Evolutionary conservation across 2,797 vertebrate genomes (phyloP), one percentile per base, ranked within the genome.

Genomic region (Cossypha polioptera): DNA sequence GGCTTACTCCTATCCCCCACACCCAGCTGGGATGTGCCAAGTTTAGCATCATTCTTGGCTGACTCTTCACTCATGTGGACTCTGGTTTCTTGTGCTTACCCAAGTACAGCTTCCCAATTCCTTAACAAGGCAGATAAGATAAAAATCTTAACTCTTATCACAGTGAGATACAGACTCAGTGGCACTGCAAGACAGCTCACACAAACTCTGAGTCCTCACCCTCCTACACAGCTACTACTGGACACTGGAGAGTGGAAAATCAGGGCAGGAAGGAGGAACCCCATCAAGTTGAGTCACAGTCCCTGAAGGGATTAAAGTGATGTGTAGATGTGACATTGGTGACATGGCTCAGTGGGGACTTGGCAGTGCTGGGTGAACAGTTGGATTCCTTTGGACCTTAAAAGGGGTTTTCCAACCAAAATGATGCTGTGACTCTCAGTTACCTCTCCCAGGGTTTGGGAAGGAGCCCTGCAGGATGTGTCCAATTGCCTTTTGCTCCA

Each of bases 41-140:
- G 51, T 65, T 57, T 9, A 96, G 81, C 88, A 87, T 95, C 83
- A 85, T 71, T 75, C 77, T 74, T 96, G 94, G 82, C 87, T 67
- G 80, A 42, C 78, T 65, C 88, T 9, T 69, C 26, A 33, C 65
- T 62, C 65, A 65, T 85, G 72, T 16, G 62, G 50, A 78, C 68
- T 80, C 62, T 79, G 59, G 21, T 57, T 55, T 67, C 62, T 90
- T 45, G 53, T 36, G 43, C 43, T 63, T 62, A 38, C 0, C 69
- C 58, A 92, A 68, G 36, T 40, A 86, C 15, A 14, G 53, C 58
- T 81, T 58, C 54, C 69, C 63, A 68, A 65, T 31, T 31, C 67
- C 40, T 67, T 50, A 58, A 50, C 59, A 31, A 35, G 35, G 47
- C 63, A 82, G 88, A 79, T 69, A 92, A 93, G 71, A 86, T 51